These are phyloP conservation scores for Myotis lucifugus DNA, from an alignment of 2,113 vertebrate genomes.

Conservation along the genomic window DNA sequence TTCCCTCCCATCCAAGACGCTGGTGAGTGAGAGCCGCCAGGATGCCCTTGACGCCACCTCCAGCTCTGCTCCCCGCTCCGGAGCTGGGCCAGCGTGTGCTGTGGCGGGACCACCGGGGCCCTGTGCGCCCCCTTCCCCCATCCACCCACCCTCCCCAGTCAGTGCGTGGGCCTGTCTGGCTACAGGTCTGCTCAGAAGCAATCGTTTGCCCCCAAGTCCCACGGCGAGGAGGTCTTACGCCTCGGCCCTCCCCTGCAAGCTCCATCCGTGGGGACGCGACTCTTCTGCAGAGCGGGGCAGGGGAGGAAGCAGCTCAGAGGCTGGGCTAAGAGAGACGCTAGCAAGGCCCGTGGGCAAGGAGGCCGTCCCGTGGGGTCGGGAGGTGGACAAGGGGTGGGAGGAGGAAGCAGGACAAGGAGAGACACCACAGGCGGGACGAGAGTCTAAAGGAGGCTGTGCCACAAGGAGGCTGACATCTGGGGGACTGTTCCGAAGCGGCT, in stretches of 20 bases:
- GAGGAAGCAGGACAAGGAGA: neutral
- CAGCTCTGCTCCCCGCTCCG: neutral
- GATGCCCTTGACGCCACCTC: neutral
- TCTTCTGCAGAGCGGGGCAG: neutral
- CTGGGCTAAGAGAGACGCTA: neutral
- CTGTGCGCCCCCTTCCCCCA: fast-evolving
- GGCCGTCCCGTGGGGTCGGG: neutral
- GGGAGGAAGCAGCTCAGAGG: neutral
- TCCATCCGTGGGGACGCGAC: neutral
- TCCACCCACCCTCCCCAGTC: fast-evolving
- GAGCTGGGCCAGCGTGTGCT: too few relatives aligned
- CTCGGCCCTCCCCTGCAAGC: neutral
- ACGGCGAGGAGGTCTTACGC: neutral
- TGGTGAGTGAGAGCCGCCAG: neutral
- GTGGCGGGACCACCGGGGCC: neutral
- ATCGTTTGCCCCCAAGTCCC: neutral
- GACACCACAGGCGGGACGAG: neutral
- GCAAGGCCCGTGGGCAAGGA: neutral
- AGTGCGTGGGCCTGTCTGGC: fast-evolving
- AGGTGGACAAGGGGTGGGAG: neutral
- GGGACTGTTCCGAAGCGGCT: neutral
- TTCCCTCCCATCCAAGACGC: neutral
- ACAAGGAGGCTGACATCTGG: neutral
- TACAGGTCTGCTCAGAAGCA: neutral
- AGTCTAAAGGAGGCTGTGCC: neutral